A percentile compares a stretch with the other conserved stretches of the same genome.
These are phyloP conservation scores for Rhyacichthys aspro DNA, from an alignment of 2,797 vertebrate species.

Conservation along the genomic window DNA sequence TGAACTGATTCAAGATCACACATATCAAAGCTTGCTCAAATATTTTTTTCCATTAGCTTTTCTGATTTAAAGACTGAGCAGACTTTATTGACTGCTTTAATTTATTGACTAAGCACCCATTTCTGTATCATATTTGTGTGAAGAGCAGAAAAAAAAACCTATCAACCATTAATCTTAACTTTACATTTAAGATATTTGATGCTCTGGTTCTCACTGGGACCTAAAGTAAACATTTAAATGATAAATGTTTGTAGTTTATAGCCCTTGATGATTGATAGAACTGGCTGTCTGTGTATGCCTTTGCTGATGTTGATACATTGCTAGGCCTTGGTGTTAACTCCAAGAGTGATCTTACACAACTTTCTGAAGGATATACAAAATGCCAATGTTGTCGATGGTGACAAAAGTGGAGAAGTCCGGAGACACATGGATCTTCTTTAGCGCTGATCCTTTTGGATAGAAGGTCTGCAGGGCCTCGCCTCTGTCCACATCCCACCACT, in stretches of 20 bases:
- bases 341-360: constrained; percentile 55
- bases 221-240: constrained; percentile 1
- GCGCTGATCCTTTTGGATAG: constrained; percentile 88
- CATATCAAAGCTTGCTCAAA: not conserved
- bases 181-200: not conserved
- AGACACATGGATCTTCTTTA: constrained; percentile 90
- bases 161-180: not conserved
- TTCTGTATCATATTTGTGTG: no score
- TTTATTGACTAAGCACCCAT: no score
- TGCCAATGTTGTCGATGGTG: constrained; percentile 94
- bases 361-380: constrained; percentile 90
- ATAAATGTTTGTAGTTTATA: not conserved
- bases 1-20: constrained; percentile 1
- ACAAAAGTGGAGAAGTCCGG: constrained; percentile 89
- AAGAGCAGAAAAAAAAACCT: not conserved
- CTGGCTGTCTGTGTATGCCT: not conserved
- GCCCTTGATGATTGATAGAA: not conserved
- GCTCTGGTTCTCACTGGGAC: not conserved
- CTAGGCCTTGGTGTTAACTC: not conserved
- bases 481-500: constrained; percentile 92
- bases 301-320: not conserved
- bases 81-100: no score
- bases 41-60: not conserved
- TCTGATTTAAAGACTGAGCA: not conserved
- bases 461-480: constrained; percentile 92